Percentiles rank a stretch among this genome's conserved stretches.
phyloP scores from a whole-genome alignment of 2,888 invertebrate species.

The Synanthedon formicaeformis region DNA sequence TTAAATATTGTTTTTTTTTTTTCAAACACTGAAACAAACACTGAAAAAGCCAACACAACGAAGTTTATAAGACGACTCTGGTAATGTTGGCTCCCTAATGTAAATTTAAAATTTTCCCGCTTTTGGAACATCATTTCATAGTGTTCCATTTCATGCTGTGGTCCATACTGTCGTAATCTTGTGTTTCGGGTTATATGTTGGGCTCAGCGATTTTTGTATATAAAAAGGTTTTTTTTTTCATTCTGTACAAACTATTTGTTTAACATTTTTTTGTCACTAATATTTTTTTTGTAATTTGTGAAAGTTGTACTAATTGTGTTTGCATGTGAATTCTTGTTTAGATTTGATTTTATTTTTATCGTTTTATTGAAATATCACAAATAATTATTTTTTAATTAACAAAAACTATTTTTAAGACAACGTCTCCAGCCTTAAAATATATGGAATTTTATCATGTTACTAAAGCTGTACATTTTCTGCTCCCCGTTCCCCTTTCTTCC shows the following conservation, averaged over 20 bases:
- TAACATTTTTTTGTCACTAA: neutral
- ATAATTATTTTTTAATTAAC: no score
- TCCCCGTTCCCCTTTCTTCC: slow-evolving; percentile 11
- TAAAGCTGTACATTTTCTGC: neutral
- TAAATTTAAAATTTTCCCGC: neutral
- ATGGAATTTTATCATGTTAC: no score
- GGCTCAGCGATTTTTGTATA: neutral
- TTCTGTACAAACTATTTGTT: neutral
- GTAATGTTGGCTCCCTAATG: no score
- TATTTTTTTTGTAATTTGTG: neutral
- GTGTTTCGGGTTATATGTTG: neutral
- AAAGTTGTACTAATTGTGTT: neutral
- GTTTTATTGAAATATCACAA: no score
- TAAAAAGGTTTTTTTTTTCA: neutral
- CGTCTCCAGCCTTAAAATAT: no score
- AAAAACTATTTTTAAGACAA: no score
- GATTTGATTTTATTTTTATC: no score
- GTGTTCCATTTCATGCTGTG: slow-evolving; percentile 36
- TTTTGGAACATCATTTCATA: slow-evolving; percentile 6
- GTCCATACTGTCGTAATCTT: slow-evolving; percentile 8
- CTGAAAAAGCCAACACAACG: no score
- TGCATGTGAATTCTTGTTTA: neutral
- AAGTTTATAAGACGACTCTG: no score
- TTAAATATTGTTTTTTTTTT: no score
- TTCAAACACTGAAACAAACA: no score